These are phyloP conservation scores for Amyelois transitella DNA, from an alignment of 1,140 invertebrate species.

Conservation along the genomic window DNA sequence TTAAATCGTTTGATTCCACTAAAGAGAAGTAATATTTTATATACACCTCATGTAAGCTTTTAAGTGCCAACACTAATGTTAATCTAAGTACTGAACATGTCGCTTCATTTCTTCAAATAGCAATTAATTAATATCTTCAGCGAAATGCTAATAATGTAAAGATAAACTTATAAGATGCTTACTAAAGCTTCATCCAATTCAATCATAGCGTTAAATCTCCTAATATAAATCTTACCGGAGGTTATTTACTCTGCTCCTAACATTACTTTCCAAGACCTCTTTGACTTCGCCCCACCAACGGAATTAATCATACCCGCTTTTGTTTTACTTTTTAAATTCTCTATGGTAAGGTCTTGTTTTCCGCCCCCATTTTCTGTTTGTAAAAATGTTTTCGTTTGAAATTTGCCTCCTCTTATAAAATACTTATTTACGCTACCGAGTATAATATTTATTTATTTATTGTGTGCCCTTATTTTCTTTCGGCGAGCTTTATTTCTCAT, in stretches of 20 bases:
- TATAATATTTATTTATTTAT: background rate
- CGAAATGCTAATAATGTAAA: no score
- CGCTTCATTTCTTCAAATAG: no score
- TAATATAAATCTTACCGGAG: background rate
- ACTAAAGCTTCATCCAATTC: background rate
- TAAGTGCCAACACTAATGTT: no score
- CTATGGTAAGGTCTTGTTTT: background rate
- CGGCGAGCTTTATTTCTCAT: background rate
- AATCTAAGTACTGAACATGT: no score
- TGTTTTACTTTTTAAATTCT: background rate
- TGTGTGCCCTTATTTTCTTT: background rate
- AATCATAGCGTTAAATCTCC: background rate
- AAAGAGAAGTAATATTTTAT: no score
- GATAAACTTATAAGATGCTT: no score
- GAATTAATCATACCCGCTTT: background rate
- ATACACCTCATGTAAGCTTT: no score
- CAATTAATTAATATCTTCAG: no score
- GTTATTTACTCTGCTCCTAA: background rate
- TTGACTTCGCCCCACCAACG: background rate
- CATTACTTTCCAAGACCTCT: background rate
- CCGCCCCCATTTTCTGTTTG: background rate
- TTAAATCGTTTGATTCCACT: no score
- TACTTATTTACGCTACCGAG: background rate
- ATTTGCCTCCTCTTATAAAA: background rate
- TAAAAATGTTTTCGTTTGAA: background rate